Evolutionary conservation across 2,797 vertebrate genomes (phyloP).

Genomic region (Leuciscus waleckii): DNA sequence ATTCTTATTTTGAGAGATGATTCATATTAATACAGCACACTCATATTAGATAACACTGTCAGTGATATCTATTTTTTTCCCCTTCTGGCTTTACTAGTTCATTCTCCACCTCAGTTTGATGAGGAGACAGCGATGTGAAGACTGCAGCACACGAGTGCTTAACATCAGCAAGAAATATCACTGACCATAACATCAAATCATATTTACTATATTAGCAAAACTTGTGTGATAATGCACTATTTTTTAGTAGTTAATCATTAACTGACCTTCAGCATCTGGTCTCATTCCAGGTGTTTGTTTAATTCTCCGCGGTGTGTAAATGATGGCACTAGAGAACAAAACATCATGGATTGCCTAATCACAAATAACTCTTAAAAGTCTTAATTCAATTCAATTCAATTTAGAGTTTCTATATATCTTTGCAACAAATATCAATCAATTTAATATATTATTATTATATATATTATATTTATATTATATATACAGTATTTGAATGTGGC

Average conservation of each 20-base stretch:
- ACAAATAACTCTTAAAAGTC: neutral
- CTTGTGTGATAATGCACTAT: neutral
- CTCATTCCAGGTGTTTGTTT: neutral
- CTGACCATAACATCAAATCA: neutral
- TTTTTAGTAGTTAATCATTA: neutral
- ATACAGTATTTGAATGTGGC: neutral
- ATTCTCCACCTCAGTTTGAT: slow-evolving; percentile 18
- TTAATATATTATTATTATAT: neutral
- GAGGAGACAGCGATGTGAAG: slow-evolving; percentile 19
- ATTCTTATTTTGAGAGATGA: neutral
- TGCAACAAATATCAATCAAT: neutral
- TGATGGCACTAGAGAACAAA: neutral
- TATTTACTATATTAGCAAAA: neutral
- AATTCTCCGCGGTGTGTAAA: neutral
- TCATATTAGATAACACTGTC: neutral
- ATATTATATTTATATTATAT: neutral
- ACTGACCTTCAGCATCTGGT: neutral
- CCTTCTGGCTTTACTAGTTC: slow-evolving; percentile 55
- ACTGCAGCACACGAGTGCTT: slow-evolving; percentile 51
- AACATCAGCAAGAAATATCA: slow-evolving; percentile 19
- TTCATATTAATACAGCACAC: neutral
- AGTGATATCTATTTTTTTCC: neutral
- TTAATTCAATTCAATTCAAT: no score
- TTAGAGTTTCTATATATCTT: neutral
- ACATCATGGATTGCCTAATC: neutral